Conservation (phyloP, 2,797 vertebrate genomes). For the Pangasius sanitwongsei region DNA sequence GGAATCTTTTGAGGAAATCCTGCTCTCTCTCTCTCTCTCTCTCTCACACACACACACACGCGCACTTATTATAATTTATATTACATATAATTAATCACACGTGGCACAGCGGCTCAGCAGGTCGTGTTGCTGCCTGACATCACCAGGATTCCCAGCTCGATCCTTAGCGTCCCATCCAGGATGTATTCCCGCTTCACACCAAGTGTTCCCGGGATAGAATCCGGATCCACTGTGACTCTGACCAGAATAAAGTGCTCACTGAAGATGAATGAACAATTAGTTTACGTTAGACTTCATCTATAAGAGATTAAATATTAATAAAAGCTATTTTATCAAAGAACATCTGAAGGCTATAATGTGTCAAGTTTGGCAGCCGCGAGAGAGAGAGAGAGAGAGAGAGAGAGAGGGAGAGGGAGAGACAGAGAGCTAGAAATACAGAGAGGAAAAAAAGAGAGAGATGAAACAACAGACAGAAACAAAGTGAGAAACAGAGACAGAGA, state of each 20-base stretch:
- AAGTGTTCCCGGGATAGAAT: not conserved
- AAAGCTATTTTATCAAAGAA: not conserved
- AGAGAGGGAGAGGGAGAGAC: not conserved
- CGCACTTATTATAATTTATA: not conserved
- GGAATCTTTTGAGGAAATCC: not conserved
- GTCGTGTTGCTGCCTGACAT: not conserved
- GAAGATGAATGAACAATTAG: not conserved
- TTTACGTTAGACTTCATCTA: not conserved
- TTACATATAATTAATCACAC: not conserved
- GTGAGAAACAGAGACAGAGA: not conserved
- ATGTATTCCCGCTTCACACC: not conserved
- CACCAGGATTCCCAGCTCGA: not conserved
- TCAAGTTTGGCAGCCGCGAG: not conserved
- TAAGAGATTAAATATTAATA: not conserved
- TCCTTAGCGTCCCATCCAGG: not conserved
- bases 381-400: not conserved
- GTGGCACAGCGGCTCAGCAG: not conserved
- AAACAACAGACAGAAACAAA: not conserved
- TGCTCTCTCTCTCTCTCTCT: not conserved
- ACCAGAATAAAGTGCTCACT: not conserved
- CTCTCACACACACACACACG: not conserved
- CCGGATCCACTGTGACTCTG: not conserved
- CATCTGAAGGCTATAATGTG: not conserved
- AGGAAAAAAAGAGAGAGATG: not conserved
- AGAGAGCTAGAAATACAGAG: not conserved